phyloP scores from a whole-genome alignment of 2,113 vertebrate species.

The Rhinichthys klamathensis region DNA sequence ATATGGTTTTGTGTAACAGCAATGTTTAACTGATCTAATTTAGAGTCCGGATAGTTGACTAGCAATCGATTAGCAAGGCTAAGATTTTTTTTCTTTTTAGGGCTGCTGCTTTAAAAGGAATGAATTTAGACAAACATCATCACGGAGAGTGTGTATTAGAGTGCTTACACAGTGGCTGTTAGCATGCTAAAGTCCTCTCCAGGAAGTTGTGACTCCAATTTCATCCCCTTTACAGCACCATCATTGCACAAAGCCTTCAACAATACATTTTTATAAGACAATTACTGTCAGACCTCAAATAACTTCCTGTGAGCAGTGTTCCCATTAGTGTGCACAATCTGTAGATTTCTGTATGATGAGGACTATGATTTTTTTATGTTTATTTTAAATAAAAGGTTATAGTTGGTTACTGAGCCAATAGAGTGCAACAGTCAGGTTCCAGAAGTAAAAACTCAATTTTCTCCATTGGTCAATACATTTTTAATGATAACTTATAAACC shows the following conservation, averaged over 20 bases:
- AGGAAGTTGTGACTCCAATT: slow-evolving; percentile 12
- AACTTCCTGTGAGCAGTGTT: slow-evolving; percentile 5
- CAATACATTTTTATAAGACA: slow-evolving; percentile 1
- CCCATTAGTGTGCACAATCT: not conserved
- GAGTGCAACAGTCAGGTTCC: not conserved
- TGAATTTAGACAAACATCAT: not conserved
- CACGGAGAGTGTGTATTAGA: not conserved
- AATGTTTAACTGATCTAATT: not conserved
- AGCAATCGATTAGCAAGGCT: not conserved
- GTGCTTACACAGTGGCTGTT: not conserved
- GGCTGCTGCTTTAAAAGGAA: not conserved
- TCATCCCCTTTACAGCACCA: not conserved
- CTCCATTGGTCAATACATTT: not conserved
- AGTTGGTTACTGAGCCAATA: not conserved
- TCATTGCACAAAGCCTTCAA: not conserved
- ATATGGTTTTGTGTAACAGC: not conserved
- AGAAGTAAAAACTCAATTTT: not conserved
- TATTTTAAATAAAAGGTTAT: not conserved
- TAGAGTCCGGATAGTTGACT: not conserved
- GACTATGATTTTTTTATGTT: not conserved
- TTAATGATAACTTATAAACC: not conserved
- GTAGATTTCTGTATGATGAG: not conserved
- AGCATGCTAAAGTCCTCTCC: not conserved
- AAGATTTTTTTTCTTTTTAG: not conserved
- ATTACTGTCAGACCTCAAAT: slow-evolving; percentile 11